A percentile compares a stretch with the other conserved stretches of the same genome.
These are phyloP conservation scores for Nephila pilipes DNA, from an alignment of 1,140 invertebrate genomes.

Conservation along the genomic window DNA sequence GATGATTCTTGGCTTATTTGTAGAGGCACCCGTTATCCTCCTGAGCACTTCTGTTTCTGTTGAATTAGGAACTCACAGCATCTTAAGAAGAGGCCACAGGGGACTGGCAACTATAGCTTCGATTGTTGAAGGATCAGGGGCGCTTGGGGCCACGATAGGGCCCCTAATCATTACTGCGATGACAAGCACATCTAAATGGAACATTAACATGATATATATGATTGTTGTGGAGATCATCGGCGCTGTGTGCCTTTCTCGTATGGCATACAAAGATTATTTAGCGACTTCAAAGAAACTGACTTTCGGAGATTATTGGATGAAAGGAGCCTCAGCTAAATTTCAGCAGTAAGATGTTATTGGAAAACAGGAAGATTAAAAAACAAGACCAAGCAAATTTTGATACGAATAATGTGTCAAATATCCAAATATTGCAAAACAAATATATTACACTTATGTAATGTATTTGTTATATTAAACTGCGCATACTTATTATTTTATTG, in stretches of 20 bases:
- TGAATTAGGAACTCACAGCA: conserved; percentile 5
- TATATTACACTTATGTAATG: no score
- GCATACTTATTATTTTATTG: no score
- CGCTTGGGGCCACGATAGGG: not conserved
- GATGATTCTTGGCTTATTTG: conserved; percentile 4
- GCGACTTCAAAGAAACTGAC: not conserved
- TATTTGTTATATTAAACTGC: no score
- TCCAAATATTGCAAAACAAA: no score
- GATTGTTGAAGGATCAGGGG: conserved; percentile 1
- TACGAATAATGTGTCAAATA: no score
- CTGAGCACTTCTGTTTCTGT: conserved; percentile 50
- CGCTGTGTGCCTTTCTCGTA: not conserved
- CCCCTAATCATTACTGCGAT: not conserved
- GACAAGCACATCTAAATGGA: no score
- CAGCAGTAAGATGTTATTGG: not conserved
- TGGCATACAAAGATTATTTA: not conserved
- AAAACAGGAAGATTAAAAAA: no score
- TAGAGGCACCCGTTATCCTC: conserved; percentile 42
- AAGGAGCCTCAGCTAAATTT: not conserved
- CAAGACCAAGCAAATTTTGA: no score
- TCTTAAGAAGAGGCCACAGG: not conserved
- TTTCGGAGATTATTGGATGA: not conserved
- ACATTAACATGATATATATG: not conserved
- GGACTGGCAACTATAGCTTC: conserved; percentile 33
- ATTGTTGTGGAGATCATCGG: not conserved